phyloP scores from a whole-genome alignment of 2,797 vertebrate genomes.

The Cygnus olor region DNA sequence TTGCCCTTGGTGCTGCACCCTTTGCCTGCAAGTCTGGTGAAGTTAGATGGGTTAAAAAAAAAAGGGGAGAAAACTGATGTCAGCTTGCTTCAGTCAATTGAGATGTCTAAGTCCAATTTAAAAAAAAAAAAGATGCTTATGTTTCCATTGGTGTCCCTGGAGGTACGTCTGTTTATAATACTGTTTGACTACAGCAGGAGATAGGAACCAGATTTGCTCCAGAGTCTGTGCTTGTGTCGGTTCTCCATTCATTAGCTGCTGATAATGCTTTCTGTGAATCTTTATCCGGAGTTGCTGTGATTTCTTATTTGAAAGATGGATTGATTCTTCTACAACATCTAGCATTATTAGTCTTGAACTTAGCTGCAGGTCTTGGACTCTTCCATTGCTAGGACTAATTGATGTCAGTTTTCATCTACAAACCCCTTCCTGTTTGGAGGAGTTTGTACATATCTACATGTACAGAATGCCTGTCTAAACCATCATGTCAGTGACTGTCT shows the following conservation, averaged over 20 bases:
- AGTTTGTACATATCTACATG: slow-evolving; percentile 11
- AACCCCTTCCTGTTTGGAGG: not conserved
- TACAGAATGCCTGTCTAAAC: slow-evolving; percentile 25
- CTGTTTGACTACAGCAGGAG: not conserved
- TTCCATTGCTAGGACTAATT: not conserved
- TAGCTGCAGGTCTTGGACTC: not conserved
- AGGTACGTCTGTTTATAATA: not conserved
- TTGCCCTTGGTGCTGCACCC: not conserved
- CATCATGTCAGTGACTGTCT: slow-evolving; percentile 21
- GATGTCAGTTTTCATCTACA: slow-evolving; percentile 32
- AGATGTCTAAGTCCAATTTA: not conserved
- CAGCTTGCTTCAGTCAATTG: not conserved
- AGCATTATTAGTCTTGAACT: not conserved
- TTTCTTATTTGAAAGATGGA: not conserved
- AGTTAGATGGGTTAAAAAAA: not conserved
- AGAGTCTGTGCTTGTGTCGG: not conserved
- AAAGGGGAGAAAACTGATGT: not conserved
- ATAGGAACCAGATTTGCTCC: not conserved
- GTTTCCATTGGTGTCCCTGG: not conserved
- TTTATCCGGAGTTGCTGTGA: not conserved
- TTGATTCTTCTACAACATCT: not conserved
- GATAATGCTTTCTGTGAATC: not conserved
- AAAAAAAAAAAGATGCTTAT: rapidly evolving
- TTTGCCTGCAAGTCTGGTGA: not conserved
- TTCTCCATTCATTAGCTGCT: not conserved